Evolutionary conservation across 92 coral and sea anemone genomes (phyloP), one percentile per base, ranked within the genome.

Genomic region (Zoanthus sociatus): DNA sequence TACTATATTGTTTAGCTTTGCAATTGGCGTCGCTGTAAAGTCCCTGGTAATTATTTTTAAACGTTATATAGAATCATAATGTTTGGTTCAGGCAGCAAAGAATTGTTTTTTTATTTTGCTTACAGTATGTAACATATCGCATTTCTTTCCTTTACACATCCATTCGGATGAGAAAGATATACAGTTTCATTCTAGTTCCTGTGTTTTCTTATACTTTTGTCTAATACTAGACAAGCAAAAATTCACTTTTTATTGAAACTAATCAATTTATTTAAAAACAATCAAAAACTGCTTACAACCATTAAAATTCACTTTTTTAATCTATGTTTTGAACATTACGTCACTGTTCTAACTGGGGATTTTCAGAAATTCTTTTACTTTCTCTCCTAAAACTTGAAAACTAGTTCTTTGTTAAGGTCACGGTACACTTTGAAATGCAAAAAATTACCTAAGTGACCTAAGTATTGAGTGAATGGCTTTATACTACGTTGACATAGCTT

Each of bases 11-110:
- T 33, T 33, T 3, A 33, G 42, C 42, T 33, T 33, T 33, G n/a
- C 42, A 1, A 3, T 33, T 33, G 42, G 42, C 42, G 42, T 33
- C 42, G 42, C 42, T 3, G 42, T 33, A 33, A 33, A 33, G 42
- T 33, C 42, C 42, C 15, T 54, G 11, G 15, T 9, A 54, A 63
- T 18, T 18, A 66, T 66, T 31, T n/a, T 66, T n/a, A n/a, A 66
- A 66, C 7, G 9, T 66, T 33, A 72, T 72, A 13, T 72, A 42
- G 54, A 37, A 33, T 20, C 77, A 72, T 42, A 72, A 72, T 72
- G 54, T 72, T 72, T 72, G 77, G 13, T 72, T 72, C 7, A 42
- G n/a, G n/a, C 50, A 71, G 2, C 76, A 71, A 32, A 71, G 76
- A 71, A 71, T 3, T 12, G 5, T 16, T 15, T 33, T 33, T 33